Evolutionary conservation across 2,888 invertebrate species (phyloP), one percentile per base, ranked within the genome.

Genomic region (Amphimallon solstitiale): DNA sequence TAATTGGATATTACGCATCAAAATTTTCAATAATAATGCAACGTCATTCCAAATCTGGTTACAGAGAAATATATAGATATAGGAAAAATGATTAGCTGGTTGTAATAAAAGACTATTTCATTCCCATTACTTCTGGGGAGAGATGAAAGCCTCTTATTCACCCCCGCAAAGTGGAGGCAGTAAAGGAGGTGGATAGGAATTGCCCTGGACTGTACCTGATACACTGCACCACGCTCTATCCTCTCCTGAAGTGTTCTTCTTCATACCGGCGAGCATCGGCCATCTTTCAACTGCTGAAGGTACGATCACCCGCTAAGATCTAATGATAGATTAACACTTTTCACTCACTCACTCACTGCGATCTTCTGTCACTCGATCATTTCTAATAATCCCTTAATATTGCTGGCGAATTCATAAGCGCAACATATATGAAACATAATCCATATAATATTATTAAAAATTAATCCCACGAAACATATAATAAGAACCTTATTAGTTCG

Each of bases 1-100:
- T 73, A 74, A 74, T 73, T 74, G 74, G 73, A 72, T 74, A 74
- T 74, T 74, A 72, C 72, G 70, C 72, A 73, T 74, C 74, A 72
- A 68, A 73, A 70, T 71, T 73, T 64, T 72, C 67, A 72, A 73
- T 73, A 72, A 72, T 68, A 72, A 56, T 71, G 72, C 73, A 68
- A 43, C 52, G 74, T 74, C 73, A 74, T 68, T 72, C 65, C 66
- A 73, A 73, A 74, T 73, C 70, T 73, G 71, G 70, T 73, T 71
- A 69, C 69, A 65, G 64, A 64, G 61, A 56, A 65, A 62, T 51
- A 68, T 37, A 45, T 46, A 65, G 70, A 52, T 52, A 37, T 52
- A 52, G 54, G 17, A 54, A 40, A 59, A 70, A 74, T 73, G 72
- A 74, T 74, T 74, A 72, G 71, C 70, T 52, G 72, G 63, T 65